Evolutionary conservation across 2,113 vertebrate species (phyloP).

Genomic region (Xiphophorus hellerii): DNA sequence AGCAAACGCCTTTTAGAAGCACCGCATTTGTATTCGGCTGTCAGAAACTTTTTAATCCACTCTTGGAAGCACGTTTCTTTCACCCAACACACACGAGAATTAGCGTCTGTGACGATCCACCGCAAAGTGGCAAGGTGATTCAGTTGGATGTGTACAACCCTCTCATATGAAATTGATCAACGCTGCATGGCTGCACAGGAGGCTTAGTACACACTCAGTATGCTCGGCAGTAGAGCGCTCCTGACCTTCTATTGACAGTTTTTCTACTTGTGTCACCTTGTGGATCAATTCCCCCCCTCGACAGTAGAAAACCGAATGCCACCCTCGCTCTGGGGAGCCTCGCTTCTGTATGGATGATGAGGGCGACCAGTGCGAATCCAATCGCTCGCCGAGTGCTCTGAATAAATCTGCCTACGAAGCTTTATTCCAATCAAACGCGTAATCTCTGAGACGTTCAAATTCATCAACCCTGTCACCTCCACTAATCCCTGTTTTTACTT

Average conservation of each 20-base stretch:
- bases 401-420: slow-evolving; percentile 75
- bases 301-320: slow-evolving; percentile 71
- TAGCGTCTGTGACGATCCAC: slow-evolving; percentile 46
- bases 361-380: slow-evolving; percentile 40
- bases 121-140: slow-evolving; percentile 54
- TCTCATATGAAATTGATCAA: slow-evolving; percentile 76
- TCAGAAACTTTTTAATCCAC: slow-evolving; percentile 28
- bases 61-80: slow-evolving; percentile 24
- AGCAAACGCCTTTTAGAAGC: background rate
- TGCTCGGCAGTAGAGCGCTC: slow-evolving; percentile 63
- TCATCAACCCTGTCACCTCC: slow-evolving; percentile 77
- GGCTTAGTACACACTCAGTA: slow-evolving; percentile 76
- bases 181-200: slow-evolving; percentile 65
- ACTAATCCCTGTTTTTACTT: slow-evolving; percentile 70
- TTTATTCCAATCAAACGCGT: slow-evolving; percentile 78
- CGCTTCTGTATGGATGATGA: slow-evolving; percentile 67
- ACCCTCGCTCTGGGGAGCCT: slow-evolving; percentile 62
- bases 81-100: slow-evolving; percentile 25
- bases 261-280: slow-evolving; percentile 80
- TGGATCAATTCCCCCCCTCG: slow-evolving; percentile 77
- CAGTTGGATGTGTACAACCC: slow-evolving; percentile 66
- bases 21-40: slow-evolving; percentile 25
- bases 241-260: slow-evolving; percentile 81
- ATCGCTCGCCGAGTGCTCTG: slow-evolving; percentile 58
- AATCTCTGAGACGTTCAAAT: slow-evolving; percentile 82